Base-by-base conservation (phyloP, 2,888 invertebrate genomes). In the Coelopa pilipes region DNA sequence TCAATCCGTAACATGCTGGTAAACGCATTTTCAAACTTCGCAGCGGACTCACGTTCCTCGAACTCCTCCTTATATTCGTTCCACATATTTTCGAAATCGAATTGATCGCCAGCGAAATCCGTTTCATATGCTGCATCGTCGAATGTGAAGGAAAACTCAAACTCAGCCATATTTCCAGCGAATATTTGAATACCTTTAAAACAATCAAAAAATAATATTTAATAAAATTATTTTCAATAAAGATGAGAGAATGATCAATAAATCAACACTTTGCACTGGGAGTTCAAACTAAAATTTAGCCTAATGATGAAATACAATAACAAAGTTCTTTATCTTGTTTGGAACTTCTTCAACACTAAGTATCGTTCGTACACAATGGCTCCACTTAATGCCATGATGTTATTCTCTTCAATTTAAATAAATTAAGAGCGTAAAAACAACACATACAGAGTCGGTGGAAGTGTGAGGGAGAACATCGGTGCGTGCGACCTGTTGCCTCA, bases 1-100 rank as follows among this genome's bases (percentile, higher is more conserved):
- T 15, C 15, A 19, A 71, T 71, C 46, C 65, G 47, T 15, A 71
- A 45, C 19, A 55, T n/a, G 34, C 19, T 55, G 24, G 60, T 45
- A 19, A 76, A 75, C 21, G 74, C 65, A 69, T 76, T 21, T 74
- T 67, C 65, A 11, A 77, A 69, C 46, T 75, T 59, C 24, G 57
- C 62, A 62, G 65, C 65, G 55, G 77, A 74, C 55, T 79, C 77
- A 34, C 67, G 66, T 50, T 71, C 45, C 4, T 72, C 74, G 7
- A 75, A 49, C 60, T 79, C 78, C 11, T 79, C 67, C 13, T 76
- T 77, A 55, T 79, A 75, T 57, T 79, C 78, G n/a, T 75, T 60
- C 80, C 81, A 82, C 78, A 81, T 78, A 7, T 45, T 46, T n/a
- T 81, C 78, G 55, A 82, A 82, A 57, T 82, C 79, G 69, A 68